Percentiles rank a stretch among this genome's conserved stretches.
phyloP scores from a whole-genome alignment of 1,140 invertebrate species.

The Microplitis mediator region DNA sequence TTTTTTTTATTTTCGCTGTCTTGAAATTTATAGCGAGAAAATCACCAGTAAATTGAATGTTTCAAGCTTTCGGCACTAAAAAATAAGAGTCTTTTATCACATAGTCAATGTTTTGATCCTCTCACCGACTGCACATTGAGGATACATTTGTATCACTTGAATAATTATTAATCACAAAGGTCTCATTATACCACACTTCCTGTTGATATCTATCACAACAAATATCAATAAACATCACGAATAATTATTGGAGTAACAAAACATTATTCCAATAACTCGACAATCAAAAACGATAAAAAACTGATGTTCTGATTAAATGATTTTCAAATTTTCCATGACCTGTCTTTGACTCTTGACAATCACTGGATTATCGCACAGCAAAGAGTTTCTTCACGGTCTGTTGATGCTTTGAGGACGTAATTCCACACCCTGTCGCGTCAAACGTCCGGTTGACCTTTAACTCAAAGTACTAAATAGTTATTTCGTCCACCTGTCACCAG shows the following conservation, averaged over 20 bases:
- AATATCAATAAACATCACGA: neutral
- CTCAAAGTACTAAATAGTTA: neutral
- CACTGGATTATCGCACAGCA: constrained; percentile 14
- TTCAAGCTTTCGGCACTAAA: neutral
- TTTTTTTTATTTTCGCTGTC: too few relatives aligned
- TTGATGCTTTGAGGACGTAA: neutral
- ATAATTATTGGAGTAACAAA: neutral
- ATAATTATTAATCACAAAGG: neutral
- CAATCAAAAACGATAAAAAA: neutral
- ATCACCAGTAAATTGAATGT: neutral
- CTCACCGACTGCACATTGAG: neutral
- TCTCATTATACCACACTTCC: neutral
- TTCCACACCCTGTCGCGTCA: constrained; percentile 21
- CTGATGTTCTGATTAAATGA: neutral
- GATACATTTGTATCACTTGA: constrained; percentile 3
- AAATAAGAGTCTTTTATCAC: constrained; percentile 12
- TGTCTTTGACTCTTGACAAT: constrained; percentile 18
- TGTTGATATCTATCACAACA: neutral
- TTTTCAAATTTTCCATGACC: constrained; percentile 16
- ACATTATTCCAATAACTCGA: neutral
- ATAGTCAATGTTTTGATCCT: neutral
- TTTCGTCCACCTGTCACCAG: too few relatives aligned
- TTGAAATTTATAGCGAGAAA: neutral
- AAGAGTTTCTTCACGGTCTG: constrained; percentile 9
- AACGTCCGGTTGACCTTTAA: constrained; percentile 1